These are phyloP conservation scores for Iguana delicatissima DNA, from an alignment of 2,797 vertebrate genomes.

Conservation along the genomic window DNA sequence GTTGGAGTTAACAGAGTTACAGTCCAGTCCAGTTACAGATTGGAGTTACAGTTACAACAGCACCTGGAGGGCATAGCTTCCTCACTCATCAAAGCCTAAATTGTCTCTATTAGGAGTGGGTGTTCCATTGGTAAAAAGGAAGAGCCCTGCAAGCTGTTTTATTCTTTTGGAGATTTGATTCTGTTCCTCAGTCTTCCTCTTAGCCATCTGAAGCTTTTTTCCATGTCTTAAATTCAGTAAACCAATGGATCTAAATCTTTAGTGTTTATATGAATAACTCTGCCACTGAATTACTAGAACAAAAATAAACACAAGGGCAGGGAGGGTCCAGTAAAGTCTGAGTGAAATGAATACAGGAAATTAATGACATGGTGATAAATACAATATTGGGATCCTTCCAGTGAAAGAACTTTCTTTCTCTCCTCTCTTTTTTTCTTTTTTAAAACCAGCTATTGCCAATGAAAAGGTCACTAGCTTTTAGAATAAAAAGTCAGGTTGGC, in stretches of 20 bases:
- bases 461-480: slow-evolving; percentile 29
- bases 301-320: not conserved
- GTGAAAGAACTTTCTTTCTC: slow-evolving; percentile 46
- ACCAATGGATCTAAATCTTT: not conserved
- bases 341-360: not conserved
- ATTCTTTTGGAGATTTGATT: slow-evolving; percentile 40
- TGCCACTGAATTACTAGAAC: slow-evolving; percentile 40
- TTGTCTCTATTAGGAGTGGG: not conserved
- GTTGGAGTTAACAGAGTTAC: too few relatives aligned
- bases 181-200: rapidly evolving
- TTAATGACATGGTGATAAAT: too few relatives aligned
- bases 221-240: slow-evolving; percentile 4
- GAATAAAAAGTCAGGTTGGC: slow-evolving; percentile 54
- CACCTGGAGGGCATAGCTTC: too few relatives aligned
- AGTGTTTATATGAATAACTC: not conserved
- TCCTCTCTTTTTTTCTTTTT: not conserved
- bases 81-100: not conserved
- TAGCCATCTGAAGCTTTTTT: not conserved
- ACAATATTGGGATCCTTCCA: slow-evolving; percentile 26
- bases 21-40: too few relatives aligned
- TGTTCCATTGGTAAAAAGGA: not conserved
- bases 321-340: slow-evolving; percentile 44
- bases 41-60: too few relatives aligned
- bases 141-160: not conserved
- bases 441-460: slow-evolving; percentile 28